A percentile compares a stretch with the other conserved stretches of the same genome.
Evolutionary conservation across 2,888 invertebrate genomes (phyloP).

Genomic region (Temnothorax unifasciatus): DNA sequence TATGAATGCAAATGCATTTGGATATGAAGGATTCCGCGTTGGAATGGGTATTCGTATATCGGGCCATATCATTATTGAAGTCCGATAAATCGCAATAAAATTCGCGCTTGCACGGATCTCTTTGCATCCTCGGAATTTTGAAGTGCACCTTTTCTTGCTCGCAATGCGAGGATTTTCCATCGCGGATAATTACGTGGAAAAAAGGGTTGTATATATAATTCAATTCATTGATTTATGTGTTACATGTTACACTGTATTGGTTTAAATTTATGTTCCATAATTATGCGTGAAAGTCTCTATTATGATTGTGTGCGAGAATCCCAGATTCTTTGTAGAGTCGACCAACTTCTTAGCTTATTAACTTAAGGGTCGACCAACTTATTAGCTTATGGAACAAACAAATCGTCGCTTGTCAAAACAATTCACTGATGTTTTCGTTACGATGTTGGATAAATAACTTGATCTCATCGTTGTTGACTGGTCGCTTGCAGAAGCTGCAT

Average conservation of each 20-base stretch:
- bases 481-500: background rate
- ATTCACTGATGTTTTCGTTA: slow-evolving; percentile 4
- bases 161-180: background rate
- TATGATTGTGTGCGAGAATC: background rate
- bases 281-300: background rate
- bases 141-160: background rate
- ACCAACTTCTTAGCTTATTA: background rate
- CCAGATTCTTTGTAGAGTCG: background rate
- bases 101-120: background rate
- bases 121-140: background rate
- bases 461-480: slow-evolving; percentile 10
- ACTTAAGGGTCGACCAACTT: background rate
- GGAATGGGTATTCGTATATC: background rate
- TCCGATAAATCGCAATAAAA: slow-evolving; percentile 12
- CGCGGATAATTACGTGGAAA: background rate
- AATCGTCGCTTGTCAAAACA: background rate
- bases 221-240: background rate
- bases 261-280: background rate
- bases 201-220: background rate
- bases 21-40: slow-evolving; percentile 28
- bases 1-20: slow-evolving; percentile 43
- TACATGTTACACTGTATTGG: background rate
- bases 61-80: slow-evolving; percentile 8
- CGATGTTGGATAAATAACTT: slow-evolving; percentile 1
- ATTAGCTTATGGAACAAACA: slow-evolving; percentile 10